Evolutionary conservation across 2,888 invertebrate genomes (phyloP).

Genomic region (Pedicia rivosa): DNA sequence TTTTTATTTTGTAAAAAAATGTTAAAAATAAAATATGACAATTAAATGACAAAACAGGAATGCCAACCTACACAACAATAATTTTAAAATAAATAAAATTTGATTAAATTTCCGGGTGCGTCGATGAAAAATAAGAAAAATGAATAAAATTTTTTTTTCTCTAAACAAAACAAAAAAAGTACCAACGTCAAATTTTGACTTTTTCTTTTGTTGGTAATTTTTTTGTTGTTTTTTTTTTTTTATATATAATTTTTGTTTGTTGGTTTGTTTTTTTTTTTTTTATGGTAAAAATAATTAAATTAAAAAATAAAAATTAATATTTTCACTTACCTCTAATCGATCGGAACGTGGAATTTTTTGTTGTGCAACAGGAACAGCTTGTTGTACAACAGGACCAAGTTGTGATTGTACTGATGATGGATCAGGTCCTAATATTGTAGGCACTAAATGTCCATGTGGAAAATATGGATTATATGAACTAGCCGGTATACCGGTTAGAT

Average conservation of each 20-base stretch:
- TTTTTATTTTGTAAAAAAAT: too few species aligned
- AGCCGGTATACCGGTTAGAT: conserved; percentile 81
- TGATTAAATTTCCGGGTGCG: too few species aligned
- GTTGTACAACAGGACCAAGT: conserved; percentile 61
- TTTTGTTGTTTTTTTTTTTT: conserved; percentile 11
- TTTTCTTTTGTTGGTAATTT: conserved; percentile 2
- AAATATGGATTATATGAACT: conserved; percentile 86
- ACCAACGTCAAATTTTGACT: conserved; percentile 59
- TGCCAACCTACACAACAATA: too few species aligned
- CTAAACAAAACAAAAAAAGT: too few species aligned
- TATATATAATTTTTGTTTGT: conserved; percentile 3
- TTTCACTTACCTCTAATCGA: conserved; percentile 78
- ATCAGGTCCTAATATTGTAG: conserved; percentile 78
- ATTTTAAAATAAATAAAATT: too few species aligned
- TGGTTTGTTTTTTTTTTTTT: conserved; percentile 2
- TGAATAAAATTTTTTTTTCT: too few species aligned
- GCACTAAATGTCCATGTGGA: conserved; percentile 76
- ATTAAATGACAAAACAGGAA: too few species aligned
- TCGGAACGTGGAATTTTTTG: conserved; percentile 92
- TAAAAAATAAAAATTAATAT: not conserved
- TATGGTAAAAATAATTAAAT: not conserved
- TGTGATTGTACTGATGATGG: conserved; percentile 66
- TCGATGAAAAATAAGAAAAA: too few species aligned
- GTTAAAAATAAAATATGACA: too few species aligned
- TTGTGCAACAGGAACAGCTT: conserved; percentile 75